A percentile compares a stretch with the other conserved stretches of the same genome.
These are phyloP conservation scores for Parauchenoglanis ngamensis DNA, from an alignment of 2,797 vertebrate genomes.

Conservation along the genomic window DNA sequence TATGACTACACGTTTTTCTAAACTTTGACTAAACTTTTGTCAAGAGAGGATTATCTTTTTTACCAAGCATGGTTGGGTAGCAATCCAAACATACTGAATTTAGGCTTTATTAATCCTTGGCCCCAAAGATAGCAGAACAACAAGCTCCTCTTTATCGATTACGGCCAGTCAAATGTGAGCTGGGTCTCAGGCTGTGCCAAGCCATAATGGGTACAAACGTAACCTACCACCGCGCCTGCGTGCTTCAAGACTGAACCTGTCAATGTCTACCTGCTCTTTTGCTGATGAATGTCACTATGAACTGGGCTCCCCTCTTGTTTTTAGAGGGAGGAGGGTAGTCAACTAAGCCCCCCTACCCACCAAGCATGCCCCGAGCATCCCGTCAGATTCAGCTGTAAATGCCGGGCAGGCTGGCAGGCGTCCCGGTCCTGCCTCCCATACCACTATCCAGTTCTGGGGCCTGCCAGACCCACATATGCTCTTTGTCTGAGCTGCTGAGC, in stretches of 20 bases:
- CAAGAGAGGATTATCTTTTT: slow-evolving; percentile 18
- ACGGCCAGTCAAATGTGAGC: slow-evolving; percentile 39
- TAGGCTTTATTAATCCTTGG: slow-evolving; percentile 43
- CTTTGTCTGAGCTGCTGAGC: slow-evolving; percentile 70
- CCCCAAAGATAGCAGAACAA: slow-evolving; percentile 36
- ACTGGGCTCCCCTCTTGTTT: slow-evolving; percentile 44
- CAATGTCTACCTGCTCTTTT: slow-evolving; percentile 52
- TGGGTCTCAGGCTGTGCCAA: slow-evolving; percentile 43
- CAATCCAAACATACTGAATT: slow-evolving; percentile 20
- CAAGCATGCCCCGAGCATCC: slow-evolving; percentile 48
- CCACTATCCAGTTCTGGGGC: slow-evolving; percentile 37
- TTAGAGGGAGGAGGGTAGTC: slow-evolving; percentile 26
- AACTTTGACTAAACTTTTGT: slow-evolving; percentile 23
- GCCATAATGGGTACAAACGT: slow-evolving; percentile 41
- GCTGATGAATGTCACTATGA: slow-evolving; percentile 53
- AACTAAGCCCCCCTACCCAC: slow-evolving; percentile 40
- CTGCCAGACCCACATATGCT: slow-evolving; percentile 71
- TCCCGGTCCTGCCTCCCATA: slow-evolving; percentile 49
- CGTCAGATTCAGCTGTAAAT: slow-evolving; percentile 62
- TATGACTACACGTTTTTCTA: background rate
- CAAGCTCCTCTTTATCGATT: slow-evolving; percentile 50
- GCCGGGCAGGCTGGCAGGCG: slow-evolving; percentile 63
- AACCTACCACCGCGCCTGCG: slow-evolving; percentile 47
- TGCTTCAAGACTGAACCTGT: slow-evolving; percentile 55
- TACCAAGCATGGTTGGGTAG: slow-evolving; percentile 10